Percentiles rank a stretch among this genome's conserved stretches.
phyloP scores from a whole-genome alignment of 2,113 vertebrate species.

The Daboia siamensis region DNA sequence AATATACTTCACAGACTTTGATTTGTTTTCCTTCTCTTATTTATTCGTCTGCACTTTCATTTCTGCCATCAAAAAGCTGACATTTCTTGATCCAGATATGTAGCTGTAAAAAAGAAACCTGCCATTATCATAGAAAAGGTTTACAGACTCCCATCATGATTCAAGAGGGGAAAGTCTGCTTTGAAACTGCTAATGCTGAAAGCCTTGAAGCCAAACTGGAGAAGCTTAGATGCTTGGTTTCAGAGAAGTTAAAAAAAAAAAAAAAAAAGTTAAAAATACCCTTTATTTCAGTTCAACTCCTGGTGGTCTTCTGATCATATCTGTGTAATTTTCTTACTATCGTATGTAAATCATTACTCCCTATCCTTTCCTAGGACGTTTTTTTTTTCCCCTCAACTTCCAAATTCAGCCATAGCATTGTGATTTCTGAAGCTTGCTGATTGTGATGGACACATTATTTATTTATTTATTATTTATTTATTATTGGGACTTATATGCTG shows the following conservation, averaged over 20 bases:
- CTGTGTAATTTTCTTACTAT: background rate
- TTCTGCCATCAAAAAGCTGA: slow-evolving; percentile 19
- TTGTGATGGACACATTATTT: background rate
- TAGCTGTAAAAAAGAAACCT: slow-evolving; percentile 12
- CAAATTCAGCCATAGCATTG: background rate
- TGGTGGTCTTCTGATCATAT: background rate
- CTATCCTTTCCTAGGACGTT: background rate
- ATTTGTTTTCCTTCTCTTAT: slow-evolving; percentile 6
- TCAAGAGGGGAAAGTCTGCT: background rate
- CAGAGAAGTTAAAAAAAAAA: background rate
- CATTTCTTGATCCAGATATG: slow-evolving; percentile 11
- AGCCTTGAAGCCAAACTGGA: background rate
- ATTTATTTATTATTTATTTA: no score
- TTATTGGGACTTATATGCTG: no score
- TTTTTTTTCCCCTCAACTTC: background rate
- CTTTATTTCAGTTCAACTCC: background rate
- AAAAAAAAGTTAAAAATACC: background rate
- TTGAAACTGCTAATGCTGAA: background rate
- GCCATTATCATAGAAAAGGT: background rate
- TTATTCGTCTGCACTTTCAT: background rate
- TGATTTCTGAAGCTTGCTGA: background rate
- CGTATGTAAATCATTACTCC: background rate
- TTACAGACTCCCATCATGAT: background rate
- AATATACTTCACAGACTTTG: slow-evolving; percentile 1
- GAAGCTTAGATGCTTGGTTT: background rate